Conservation (phyloP, 2,888 invertebrate genomes). For the Idaea aversata region DNA sequence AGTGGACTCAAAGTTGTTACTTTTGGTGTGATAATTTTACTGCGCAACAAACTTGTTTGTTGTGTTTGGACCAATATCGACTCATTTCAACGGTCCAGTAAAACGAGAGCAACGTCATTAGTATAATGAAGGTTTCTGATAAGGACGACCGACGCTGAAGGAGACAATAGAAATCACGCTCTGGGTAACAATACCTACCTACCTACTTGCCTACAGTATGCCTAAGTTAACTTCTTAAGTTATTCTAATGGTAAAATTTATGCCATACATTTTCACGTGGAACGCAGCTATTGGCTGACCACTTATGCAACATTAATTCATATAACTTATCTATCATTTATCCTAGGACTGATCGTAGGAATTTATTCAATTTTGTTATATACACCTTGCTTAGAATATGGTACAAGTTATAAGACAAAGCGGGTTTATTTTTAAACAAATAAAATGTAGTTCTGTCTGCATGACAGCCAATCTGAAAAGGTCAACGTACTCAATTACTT, state of each 20-base stretch:
- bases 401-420: slow-evolving; percentile 36
- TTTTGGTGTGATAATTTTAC: slow-evolving; percentile 45
- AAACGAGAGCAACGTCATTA: slow-evolving; percentile 14
- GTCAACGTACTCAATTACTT: not conserved
- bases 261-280: not conserved
- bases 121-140: slow-evolving; percentile 12
- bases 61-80: slow-evolving; percentile 33
- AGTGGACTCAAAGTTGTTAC: slow-evolving; percentile 23
- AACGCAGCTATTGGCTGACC: not conserved
- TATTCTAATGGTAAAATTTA: not conserved
- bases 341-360: slow-evolving; percentile 28
- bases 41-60: slow-evolving; percentile 58
- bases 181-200: not conserved
- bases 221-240: not conserved
- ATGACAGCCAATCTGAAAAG: slow-evolving; percentile 10
- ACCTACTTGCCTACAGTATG: not conserved
- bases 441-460: not conserved
- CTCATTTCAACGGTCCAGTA: slow-evolving; percentile 25
- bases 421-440: slow-evolving; percentile 10
- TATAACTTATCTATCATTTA: slow-evolving; percentile 31
- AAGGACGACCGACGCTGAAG: not conserved
- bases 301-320: slow-evolving; percentile 15
- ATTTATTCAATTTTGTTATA: slow-evolving; percentile 40
- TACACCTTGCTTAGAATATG: slow-evolving; percentile 33
- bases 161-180: slow-evolving; percentile 15